These are phyloP conservation scores for Nyctibius grandis DNA, from an alignment of 2,797 vertebrate genomes.

Conservation along the genomic window DNA sequence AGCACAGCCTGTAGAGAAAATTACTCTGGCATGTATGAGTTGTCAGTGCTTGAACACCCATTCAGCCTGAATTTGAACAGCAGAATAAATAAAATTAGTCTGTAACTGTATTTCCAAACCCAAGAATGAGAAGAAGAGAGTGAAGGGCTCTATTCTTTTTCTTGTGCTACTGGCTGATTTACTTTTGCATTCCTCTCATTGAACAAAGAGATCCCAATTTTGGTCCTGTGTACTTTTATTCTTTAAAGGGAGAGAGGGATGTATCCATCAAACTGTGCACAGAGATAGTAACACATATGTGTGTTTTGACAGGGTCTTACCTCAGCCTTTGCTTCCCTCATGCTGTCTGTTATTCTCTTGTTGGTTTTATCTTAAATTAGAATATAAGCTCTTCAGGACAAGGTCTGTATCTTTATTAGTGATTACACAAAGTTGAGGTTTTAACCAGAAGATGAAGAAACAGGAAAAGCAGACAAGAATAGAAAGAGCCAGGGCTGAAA, in stretches of 20 bases:
- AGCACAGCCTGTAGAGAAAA: background rate
- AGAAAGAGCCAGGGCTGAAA: background rate
- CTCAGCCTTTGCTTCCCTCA: background rate
- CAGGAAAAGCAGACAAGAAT: background rate
- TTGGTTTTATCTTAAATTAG: background rate
- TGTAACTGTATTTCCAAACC: background rate
- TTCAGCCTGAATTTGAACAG: background rate
- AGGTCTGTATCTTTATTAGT: background rate
- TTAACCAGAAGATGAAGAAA: background rate
- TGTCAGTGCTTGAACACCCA: background rate
- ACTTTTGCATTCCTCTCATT: background rate
- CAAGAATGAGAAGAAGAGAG: background rate
- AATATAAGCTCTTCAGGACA: background rate
- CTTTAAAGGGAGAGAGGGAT: background rate
- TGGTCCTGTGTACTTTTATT: background rate
- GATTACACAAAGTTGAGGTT: background rate
- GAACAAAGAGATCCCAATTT: background rate
- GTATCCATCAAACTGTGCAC: background rate
- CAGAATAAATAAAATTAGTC: background rate
- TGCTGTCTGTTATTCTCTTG: background rate
- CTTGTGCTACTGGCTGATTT: background rate
- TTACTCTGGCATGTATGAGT: background rate
- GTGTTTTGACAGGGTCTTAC: background rate
- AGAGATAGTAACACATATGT: rapidly evolving
- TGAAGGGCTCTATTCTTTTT: background rate